These are phyloP conservation scores for Epizoanthus illoricatus DNA, from an alignment of 92 coral and sea anemone genomes.

Conservation along the genomic window DNA sequence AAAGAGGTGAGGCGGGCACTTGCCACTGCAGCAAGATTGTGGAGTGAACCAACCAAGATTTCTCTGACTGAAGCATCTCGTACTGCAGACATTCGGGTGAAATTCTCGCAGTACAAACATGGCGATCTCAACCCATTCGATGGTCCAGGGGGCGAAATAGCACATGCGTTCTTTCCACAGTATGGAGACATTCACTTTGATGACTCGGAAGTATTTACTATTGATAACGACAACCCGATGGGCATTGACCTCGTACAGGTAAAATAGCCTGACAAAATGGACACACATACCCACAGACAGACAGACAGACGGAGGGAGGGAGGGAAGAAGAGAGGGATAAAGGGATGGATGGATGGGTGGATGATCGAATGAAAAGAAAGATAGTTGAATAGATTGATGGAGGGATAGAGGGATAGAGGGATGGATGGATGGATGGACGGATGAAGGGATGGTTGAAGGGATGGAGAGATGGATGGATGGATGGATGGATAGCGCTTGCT, in stretches of 20 bases:
- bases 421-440: too few relatives aligned
- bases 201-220: constrained; percentile 48
- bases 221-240: constrained; percentile 12
- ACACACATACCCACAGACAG: too few relatives aligned
- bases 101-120: constrained; percentile 39
- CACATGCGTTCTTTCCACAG: constrained; percentile 63
- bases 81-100: constrained; percentile 22
- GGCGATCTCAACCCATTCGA: constrained; percentile 56
- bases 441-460: too few relatives aligned
- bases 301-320: too few relatives aligned
- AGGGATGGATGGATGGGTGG: too few relatives aligned
- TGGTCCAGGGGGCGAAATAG: constrained; percentile 61
- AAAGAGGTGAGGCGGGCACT: constrained; percentile 54
- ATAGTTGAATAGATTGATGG: too few relatives aligned
- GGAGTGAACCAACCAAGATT: constrained; percentile 49
- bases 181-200: constrained; percentile 56
- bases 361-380: too few relatives aligned
- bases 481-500: too few relatives aligned
- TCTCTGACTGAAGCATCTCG: constrained; percentile 42
- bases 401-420: too few relatives aligned
- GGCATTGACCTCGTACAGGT: constrained; percentile 22
- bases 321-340: too few relatives aligned
- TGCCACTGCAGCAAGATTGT: constrained; percentile 55
- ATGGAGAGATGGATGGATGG: too few relatives aligned
- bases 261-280: not conserved